A percentile compares a stretch with the other conserved stretches of the same genome.
phyloP scores from a whole-genome alignment of 1,140 invertebrate genomes.

The Spodoptera litura region DNA sequence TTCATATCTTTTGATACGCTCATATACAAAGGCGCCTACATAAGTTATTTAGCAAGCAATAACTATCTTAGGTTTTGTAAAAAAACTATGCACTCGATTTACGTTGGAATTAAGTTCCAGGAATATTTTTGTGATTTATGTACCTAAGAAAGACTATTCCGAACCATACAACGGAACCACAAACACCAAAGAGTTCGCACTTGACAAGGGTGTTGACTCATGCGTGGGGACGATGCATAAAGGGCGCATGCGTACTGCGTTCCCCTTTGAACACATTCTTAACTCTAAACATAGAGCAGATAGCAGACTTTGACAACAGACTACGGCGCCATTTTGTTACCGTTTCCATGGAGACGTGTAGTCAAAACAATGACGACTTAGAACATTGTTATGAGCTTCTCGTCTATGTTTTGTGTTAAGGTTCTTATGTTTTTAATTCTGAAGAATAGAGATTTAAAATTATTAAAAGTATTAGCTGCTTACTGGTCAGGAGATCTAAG shows the following conservation, averaged over 20 bases:
- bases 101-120: neutral
- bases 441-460: too few species aligned
- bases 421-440: too few species aligned
- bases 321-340: neutral
- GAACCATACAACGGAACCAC: slow-evolving; percentile 13
- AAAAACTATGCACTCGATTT: too few species aligned
- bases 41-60: neutral
- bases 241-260: slow-evolving; percentile 54
- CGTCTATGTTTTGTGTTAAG: too few species aligned
- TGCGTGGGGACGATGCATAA: slow-evolving; percentile 43
- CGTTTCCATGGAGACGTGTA: slow-evolving; percentile 3
- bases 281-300: slow-evolving; percentile 45
- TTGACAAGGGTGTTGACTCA: slow-evolving; percentile 36
- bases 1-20: too few species aligned
- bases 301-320: neutral
- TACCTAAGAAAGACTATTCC: neutral
- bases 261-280: neutral
- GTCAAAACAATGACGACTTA: neutral
- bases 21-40: neutral
- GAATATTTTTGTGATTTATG: neutral
- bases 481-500: too few species aligned
- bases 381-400: too few species aligned
- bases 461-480: too few species aligned
- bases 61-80: too few species aligned
- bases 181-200: neutral